Percentiles rank a stretch among this genome's conserved stretches.
Conservation (phyloP, 2,113 vertebrate species). For the Nibea coibor region DNA sequence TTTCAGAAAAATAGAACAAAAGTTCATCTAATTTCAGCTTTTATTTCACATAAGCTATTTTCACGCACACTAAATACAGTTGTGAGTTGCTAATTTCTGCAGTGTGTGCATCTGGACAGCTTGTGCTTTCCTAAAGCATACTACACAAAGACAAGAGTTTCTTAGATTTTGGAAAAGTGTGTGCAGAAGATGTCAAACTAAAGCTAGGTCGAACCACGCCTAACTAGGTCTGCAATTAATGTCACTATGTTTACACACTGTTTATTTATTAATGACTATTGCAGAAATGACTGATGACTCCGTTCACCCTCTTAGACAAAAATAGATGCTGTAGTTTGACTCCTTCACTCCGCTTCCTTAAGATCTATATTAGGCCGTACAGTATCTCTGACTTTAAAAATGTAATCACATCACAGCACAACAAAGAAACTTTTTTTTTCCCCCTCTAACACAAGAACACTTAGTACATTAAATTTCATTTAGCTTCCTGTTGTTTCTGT, state of each 20-base stretch:
- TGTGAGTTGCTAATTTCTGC: background rate
- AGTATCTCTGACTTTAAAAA: background rate
- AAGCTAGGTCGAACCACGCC: background rate
- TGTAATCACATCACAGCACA: background rate
- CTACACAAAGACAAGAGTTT: background rate
- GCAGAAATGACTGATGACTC: background rate
- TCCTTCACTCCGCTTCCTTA: no score
- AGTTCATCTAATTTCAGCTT: background rate
- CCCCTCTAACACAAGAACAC: background rate
- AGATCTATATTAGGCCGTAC: background rate
- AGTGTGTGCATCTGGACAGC: background rate
- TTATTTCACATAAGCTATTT: background rate
- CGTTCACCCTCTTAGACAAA: background rate
- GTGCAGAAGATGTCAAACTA: background rate
- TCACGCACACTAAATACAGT: background rate
- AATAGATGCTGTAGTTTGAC: background rate
- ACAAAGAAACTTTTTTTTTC: background rate
- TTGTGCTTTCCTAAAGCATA: background rate
- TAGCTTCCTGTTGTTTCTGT: constrained; percentile 10
- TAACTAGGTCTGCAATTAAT: background rate
- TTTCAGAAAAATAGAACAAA: background rate
- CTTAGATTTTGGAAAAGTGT: background rate
- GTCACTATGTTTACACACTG: background rate
- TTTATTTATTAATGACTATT: background rate
- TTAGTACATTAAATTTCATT: background rate